Evolutionary conservation across 2,797 vertebrate genomes (phyloP), one percentile per base, ranked within the genome.

Genomic region (Synanceia verrucosa): DNA sequence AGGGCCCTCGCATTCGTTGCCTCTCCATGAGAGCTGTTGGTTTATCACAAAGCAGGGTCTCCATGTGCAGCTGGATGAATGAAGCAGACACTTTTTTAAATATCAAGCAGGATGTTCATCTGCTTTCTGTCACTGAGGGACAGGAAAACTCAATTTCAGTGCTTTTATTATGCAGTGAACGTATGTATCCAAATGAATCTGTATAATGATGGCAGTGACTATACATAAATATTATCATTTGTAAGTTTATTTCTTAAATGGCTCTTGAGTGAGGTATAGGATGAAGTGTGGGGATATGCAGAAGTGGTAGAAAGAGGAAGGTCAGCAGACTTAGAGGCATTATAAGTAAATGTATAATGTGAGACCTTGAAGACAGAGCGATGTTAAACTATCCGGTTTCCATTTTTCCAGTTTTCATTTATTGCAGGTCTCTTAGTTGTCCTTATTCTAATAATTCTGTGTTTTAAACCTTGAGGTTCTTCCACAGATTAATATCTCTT

Each of bases 381-480:
- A 72, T 55, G 37, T 44, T 36, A 37, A 51, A 56, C 18, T 13
- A 43, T 39, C 31, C 57, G 58, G 2, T 41, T 62, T 53, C 21
- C 1, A 8, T 23, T 37, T 34, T 37, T 52, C 19, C 4, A 37
- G 52, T 6, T n/a, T n/a, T 70, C 2, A 51, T 62, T 70, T 59
- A 64, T 65, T 31, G 31, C 14, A 8, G 26, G n/a, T 24, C 23
- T 43, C 19, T 56, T 61, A 41, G 12, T 52, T 68, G 16, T 26
- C 34, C 13, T 52, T 50, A 11, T 44, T 63, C 31, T 56, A 39
- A 68, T 36, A 53, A 29, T 55, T 82, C 13, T 33, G 41, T 21
- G 36, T 41, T 37, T 70, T 71, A 79, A 71, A 80, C 82, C 56
- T 76, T 67, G 69, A 73, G 9, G 28, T 53, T 76, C 14, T 11